Evolutionary conservation across 2,113 vertebrate species (phyloP), one percentile per base, ranked within the genome.

Genomic region (Canis aureus): DNA sequence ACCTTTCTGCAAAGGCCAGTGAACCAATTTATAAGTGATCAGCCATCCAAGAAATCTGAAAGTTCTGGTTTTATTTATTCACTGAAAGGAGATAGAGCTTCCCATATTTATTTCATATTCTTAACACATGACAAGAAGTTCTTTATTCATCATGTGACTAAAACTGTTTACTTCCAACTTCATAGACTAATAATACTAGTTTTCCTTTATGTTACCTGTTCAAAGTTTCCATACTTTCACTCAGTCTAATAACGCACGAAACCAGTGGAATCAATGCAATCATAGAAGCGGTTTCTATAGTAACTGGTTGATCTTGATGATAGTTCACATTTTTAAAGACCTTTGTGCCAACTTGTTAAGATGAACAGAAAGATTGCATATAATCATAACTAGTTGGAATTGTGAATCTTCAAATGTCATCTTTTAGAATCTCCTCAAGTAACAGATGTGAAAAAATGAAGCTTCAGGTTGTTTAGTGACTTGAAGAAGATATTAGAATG

Each of bases 1-100:
- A 53, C 8, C 27, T 91, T 98, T 91, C 60, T 95, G 87, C 25
- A 59, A 97, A 97, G 55, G 55, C 86, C 51, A 66, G 7, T 67
- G 67, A 94, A 84, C 27, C n/a, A 78, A 23, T 84, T 90, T 89
- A 53, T 74, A 97, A 91, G 94, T 88, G n/a, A 51, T 53, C 76
- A 43, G 0, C 5, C 43, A 55, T 59, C 60, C 32, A 38, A 20
- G 0, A 19, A 91, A 96, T 89, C 0, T 0, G 66, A 94, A 97
- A 93, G 35, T 60, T 19, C 32, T 13, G 3, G 17, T 93, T 98
- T 97, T 83, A 49, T 15, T 94, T 0, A 0, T 59, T 38, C 0
- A 0, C 10, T 84, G 73, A 94, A 38, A 98, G 92, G 81, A n/a
- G 11, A 78, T 5, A 74, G 62, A 95, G 60, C 11, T 93, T 88